A percentile compares a stretch with the other conserved stretches of the same genome.
phyloP scores from a whole-genome alignment of 2,113 vertebrate species.

The Clupea harengus region DNA sequence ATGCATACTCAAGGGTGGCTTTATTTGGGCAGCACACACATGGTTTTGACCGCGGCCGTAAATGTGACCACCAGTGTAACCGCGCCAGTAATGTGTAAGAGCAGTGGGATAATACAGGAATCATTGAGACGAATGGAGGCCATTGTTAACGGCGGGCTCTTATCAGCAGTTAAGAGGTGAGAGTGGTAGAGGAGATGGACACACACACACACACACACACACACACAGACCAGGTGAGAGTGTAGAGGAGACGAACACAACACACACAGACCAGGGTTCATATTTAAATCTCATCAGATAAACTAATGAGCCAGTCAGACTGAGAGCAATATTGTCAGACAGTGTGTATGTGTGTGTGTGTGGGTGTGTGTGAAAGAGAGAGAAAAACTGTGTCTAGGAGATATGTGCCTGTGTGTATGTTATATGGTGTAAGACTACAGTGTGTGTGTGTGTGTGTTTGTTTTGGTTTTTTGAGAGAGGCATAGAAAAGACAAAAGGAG shows the following conservation, averaged over 20 bases:
- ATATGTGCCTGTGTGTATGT: no score
- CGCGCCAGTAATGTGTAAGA: no score
- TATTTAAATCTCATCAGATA: neutral
- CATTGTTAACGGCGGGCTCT: constrained; percentile 21
- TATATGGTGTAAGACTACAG: neutral
- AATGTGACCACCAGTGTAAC: no score
- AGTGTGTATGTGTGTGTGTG: no score
- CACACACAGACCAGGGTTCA: neutral
- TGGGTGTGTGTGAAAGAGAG: no score
- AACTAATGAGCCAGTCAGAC: no score
- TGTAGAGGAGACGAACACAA: neutral
- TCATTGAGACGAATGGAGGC: constrained; percentile 55
- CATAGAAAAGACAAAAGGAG: no score
- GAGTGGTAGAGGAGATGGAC: neutral
- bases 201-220: constrained; percentile 25
- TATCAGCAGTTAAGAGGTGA: constrained; percentile 43
- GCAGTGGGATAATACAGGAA: constrained; percentile 56
- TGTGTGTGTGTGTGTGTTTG: no score
- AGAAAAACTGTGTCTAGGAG: no score
- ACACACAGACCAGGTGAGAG: no score
- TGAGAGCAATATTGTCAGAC: no score
- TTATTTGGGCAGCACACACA: constrained; percentile 60
- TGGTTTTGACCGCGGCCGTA: constrained; percentile 43
- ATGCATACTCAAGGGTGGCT: constrained; percentile 22
- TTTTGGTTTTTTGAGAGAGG: no score